phyloP scores from a whole-genome alignment of 2,113 vertebrate species.

The Heloderma charlesbogerti region DNA sequence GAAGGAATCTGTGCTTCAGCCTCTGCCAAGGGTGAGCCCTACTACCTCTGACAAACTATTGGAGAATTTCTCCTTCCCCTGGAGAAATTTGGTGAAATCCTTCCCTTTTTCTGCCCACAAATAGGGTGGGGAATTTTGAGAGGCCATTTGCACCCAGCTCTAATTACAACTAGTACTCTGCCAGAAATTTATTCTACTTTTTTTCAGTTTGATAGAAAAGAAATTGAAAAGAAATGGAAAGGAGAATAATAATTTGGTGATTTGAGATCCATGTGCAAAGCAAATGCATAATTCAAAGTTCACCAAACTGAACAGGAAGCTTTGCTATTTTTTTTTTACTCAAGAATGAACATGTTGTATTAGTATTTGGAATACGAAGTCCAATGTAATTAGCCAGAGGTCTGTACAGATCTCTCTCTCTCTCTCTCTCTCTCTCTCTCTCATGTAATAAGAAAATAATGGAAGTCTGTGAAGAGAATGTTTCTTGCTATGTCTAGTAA shows the following conservation, averaged over 20 bases:
- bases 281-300: background rate
- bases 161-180: no score
- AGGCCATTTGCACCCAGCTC: no score
- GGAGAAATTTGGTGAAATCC: no score
- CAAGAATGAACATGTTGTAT: background rate
- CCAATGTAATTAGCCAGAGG: background rate
- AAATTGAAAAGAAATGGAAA: no score
- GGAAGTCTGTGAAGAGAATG: background rate
- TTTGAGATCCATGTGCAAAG: background rate
- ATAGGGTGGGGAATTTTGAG: no score
- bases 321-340: background rate
- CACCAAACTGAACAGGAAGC: background rate
- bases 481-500: background rate
- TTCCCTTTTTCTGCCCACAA: no score
- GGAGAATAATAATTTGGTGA: no score
- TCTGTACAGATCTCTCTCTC: background rate
- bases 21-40: no score
- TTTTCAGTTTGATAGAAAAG: background rate
- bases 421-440: no score
- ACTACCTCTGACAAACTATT: no score
- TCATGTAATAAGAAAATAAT: background rate
- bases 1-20: no score
- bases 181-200: background rate
- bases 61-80: no score
- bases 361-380: background rate